These are phyloP conservation scores for Oscheius onirici DNA, from an alignment of 2,888 invertebrate genomes.

Conservation along the genomic window DNA sequence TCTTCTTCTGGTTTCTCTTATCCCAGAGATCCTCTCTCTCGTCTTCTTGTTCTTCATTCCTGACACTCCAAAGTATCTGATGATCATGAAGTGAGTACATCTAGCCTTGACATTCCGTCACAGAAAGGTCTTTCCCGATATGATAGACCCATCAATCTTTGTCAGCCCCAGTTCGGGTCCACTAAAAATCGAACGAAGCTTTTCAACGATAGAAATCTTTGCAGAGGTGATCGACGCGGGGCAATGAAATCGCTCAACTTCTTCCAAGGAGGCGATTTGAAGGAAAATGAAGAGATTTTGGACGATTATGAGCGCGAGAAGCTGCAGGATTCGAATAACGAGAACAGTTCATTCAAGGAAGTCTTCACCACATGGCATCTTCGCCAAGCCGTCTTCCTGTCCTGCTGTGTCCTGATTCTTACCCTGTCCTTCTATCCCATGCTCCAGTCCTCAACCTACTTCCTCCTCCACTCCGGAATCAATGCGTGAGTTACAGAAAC, in stretches of 20 bases:
- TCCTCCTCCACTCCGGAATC: constrained; percentile 54
- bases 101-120: constrained; percentile 14
- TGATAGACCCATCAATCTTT: constrained; percentile 11
- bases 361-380: constrained; percentile 62
- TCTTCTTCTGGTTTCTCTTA: constrained; percentile 58
- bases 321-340: constrained; percentile 31
- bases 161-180: constrained; percentile 11
- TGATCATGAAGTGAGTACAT: constrained; percentile 54
- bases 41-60: constrained; percentile 59
- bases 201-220: not conserved
- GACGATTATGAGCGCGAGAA: constrained; percentile 55
- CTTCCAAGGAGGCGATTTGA: constrained; percentile 55
- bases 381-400: constrained; percentile 60
- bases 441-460: constrained; percentile 63
- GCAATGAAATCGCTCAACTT: constrained; percentile 58
- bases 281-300: constrained; percentile 44
- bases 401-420: constrained; percentile 56
- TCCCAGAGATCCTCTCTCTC: constrained; percentile 54
- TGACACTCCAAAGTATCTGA: constrained; percentile 64
- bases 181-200: not conserved
- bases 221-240: constrained; percentile 51
- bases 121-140: constrained; percentile 9
- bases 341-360: constrained; percentile 40
- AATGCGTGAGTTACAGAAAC: constrained; percentile 25
- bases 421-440: constrained; percentile 66